Base-by-base conservation (phyloP, 1,140 invertebrate genomes). In the Hydropsyche tenuis region DNA sequence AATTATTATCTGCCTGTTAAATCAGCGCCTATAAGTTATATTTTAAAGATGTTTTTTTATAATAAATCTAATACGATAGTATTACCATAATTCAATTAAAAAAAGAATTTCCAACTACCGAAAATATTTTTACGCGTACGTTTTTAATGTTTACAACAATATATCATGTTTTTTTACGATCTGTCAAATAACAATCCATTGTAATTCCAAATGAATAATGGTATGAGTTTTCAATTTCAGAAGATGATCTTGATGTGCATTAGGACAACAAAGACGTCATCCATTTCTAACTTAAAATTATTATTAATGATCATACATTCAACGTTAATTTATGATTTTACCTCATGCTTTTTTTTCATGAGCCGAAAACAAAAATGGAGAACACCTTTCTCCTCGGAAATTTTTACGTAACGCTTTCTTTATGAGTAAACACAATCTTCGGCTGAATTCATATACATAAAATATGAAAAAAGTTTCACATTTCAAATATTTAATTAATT, bases 381-480 rank as follows among this genome's bases (percentile, higher is more conserved):
- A 51, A 60, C 64, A 62, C 27, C 74, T 69, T 75, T 75, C 69
- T 71, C 64, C 74, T 68, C 23, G 30, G 18, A 12, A 18, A 27
- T n/a, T 48, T 46, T 75, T 72, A 66, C 63, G 69, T 75, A 75
- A 72, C 69, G 48, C 74, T 75, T 75, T 75, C 74, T 72, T 75
- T 60, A 70, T 56, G 66, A 75, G 62, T 60, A 70, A 75, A 75
- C 56, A 72, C 37, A 65, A 65, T 43, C 27, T 63, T 65, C 27
- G 16, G 27, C 63, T 20, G 63, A 65, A 43, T 42, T 65, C 30
- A 16, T 43, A 60, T 27, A 22, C 56, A 60, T 60, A 22, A 7
- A 60, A 25, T 37, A 37, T 37, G 30, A 37, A 37, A 37, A 37
- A 37, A 37, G 9, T 37, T 53, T 53, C 48, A 53, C 16, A 53